Evolutionary conservation across 1,140 invertebrate species (phyloP).

Genomic region (Ostrea denselamellosa): DNA sequence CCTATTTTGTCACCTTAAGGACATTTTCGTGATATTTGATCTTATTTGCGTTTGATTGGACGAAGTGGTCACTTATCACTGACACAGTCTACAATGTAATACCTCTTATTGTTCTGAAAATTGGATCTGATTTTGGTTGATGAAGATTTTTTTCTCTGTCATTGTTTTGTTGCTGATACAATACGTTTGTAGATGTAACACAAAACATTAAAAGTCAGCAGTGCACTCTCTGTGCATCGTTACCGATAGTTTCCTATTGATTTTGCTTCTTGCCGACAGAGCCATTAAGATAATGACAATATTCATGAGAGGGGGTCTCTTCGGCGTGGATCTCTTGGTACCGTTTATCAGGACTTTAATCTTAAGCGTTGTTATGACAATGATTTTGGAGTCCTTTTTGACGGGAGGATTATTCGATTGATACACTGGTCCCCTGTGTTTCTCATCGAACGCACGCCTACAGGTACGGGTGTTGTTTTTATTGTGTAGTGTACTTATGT

Average conservation of each 20-base stretch:
- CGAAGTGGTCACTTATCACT: not conserved
- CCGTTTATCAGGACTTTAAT: not conserved
- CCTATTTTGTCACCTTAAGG: not conserved
- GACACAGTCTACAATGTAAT: not conserved
- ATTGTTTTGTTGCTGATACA: not conserved
- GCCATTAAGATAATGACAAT: slow-evolving; percentile 27
- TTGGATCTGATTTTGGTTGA: not conserved
- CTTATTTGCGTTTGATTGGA: not conserved
- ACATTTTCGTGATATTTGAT: not conserved
- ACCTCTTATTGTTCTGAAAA: not conserved
- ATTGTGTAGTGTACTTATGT: not conserved
- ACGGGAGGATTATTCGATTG: not conserved
- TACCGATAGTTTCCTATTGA: not conserved
- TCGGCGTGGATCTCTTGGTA: not conserved
- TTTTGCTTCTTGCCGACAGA: not conserved
- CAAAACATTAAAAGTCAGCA: not conserved
- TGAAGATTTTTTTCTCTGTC: not conserved
- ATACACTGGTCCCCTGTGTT: not conserved
- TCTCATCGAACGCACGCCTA: not conserved
- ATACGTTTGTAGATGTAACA: not conserved
- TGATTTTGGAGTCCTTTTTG: not conserved
- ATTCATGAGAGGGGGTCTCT: not conserved
- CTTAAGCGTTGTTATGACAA: not conserved
- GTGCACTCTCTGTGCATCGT: not conserved
- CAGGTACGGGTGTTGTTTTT: slow-evolving; percentile 3